These are phyloP conservation scores for Limenitis camilla DNA, from an alignment of 2,888 invertebrate species.

Conservation along the genomic window DNA sequence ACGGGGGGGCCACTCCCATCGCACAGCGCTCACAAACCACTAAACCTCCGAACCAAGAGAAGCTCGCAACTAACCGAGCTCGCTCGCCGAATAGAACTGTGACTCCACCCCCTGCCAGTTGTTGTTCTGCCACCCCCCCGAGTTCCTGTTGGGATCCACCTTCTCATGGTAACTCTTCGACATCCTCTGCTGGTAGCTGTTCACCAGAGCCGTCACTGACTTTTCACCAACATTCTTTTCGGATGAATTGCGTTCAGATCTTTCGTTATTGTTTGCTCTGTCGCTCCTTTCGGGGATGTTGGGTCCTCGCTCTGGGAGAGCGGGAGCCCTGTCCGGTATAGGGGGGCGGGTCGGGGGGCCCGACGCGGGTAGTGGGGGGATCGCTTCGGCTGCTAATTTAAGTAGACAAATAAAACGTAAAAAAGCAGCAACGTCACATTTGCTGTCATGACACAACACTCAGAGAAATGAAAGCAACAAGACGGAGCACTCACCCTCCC, in stretches of 20 bases:
- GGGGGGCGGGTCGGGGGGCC: constrained; percentile 44
- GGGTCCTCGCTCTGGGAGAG: constrained; percentile 29
- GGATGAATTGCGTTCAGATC: constrained; percentile 17
- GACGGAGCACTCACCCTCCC: constrained; percentile 40
- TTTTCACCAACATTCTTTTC: constrained; percentile 32
- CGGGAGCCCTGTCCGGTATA: constrained; percentile 35
- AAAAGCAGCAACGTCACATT: not conserved
- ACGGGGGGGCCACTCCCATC: too few relatives aligned
- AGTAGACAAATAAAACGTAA: not conserved
- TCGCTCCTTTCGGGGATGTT: constrained; percentile 13
- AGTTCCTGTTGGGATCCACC: constrained; percentile 39
- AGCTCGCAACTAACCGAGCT: constrained; percentile 54
- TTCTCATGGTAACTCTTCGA: constrained; percentile 36
- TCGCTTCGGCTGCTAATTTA: constrained; percentile 32
- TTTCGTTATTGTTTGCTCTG: constrained; percentile 16
- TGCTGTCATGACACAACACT: not conserved
- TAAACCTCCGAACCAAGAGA: too few relatives aligned
- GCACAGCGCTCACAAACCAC: too few relatives aligned
- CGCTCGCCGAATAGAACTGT: constrained; percentile 60
- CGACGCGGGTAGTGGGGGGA: constrained; percentile 49
- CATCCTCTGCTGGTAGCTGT: constrained; percentile 62
- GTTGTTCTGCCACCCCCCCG: constrained; percentile 24
- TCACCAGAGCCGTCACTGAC: constrained; percentile 58
- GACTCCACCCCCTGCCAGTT: constrained; percentile 56
- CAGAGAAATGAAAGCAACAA: not conserved